Conservation (phyloP, 1,140 invertebrate species). For the Acyrthosiphon pisum region DNA sequence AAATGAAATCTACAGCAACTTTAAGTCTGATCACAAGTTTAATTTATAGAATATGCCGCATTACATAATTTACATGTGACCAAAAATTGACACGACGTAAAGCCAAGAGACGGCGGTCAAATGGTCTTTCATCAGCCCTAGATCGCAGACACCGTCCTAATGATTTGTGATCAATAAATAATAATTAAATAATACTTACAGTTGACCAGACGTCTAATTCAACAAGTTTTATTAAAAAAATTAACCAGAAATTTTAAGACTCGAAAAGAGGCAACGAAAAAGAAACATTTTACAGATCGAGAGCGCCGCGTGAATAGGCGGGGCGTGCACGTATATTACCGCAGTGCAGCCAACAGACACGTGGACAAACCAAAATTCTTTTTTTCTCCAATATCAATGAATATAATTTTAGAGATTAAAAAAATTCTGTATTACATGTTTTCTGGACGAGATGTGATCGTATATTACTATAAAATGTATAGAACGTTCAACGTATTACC, state of each 20-base stretch:
- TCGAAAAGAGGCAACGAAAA: neutral
- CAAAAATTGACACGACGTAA: neutral
- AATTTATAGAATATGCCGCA: neutral
- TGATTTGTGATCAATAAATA: neutral
- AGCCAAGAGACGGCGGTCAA: neutral
- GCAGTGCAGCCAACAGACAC: neutral
- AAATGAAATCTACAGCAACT: neutral
- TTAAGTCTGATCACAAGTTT: neutral
- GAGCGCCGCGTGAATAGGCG: constrained; percentile 51
- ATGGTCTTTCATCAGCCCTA: neutral
- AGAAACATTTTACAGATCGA: constrained; percentile 31
- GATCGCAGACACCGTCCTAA: neutral
- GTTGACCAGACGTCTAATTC: neutral
- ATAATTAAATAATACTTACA: constrained; percentile 11
- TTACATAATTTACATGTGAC: constrained; percentile 24
- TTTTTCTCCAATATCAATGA: no score
- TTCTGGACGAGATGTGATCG: no score
- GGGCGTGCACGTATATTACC: neutral
- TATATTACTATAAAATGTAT: no score
- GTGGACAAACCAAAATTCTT: neutral
- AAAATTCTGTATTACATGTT: no score
- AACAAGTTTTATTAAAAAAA: constrained; percentile 27
- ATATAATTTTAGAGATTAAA: neutral
- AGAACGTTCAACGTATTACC: no score
- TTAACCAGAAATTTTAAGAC: neutral